phyloP scores from a whole-genome alignment of 1,140 invertebrate genomes.

The Neodiprion pinetum region DNA sequence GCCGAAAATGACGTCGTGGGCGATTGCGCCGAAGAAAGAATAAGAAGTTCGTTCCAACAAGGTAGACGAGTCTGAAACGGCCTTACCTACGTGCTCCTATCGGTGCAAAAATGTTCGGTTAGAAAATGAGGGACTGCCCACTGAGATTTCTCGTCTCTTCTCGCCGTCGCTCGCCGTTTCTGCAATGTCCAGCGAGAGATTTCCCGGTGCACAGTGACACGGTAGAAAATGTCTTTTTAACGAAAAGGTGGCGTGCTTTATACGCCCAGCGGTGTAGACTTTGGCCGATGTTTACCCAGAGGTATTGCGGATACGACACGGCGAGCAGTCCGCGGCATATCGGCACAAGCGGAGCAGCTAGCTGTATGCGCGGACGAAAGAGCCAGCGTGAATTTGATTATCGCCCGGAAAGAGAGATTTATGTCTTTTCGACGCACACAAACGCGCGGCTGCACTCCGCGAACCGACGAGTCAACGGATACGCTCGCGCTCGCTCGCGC shows the following conservation, averaged over 20 bases:
- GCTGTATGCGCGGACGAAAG: conserved; percentile 5
- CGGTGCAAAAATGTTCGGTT: no score
- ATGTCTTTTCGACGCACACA: conserved; percentile 20
- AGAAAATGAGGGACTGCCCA: no score
- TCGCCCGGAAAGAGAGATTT: conserved; percentile 32
- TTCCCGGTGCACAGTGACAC: not conserved
- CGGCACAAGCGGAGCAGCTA: not conserved
- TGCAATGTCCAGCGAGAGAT: no score
- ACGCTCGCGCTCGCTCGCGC: conserved; percentile 11
- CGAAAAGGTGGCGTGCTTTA: not conserved
- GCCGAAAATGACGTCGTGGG: no score
- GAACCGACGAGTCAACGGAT: conserved; percentile 3
- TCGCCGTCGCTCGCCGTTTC: no score
- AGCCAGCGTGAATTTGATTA: conserved; percentile 36
- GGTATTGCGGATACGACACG: not conserved
- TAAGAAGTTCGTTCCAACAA: not conserved
- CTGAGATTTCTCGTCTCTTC: no score
- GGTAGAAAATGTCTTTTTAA: not conserved
- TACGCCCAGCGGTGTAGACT: no score
- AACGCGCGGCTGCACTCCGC: conserved; percentile 11
- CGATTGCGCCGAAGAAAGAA: not conserved
- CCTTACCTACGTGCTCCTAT: no score
- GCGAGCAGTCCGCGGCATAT: not conserved
- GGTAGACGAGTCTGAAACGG: no score
- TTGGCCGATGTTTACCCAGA: no score